Conservation (phyloP, 2,113 vertebrate genomes). For the Chinchilla lanigera region DNA sequence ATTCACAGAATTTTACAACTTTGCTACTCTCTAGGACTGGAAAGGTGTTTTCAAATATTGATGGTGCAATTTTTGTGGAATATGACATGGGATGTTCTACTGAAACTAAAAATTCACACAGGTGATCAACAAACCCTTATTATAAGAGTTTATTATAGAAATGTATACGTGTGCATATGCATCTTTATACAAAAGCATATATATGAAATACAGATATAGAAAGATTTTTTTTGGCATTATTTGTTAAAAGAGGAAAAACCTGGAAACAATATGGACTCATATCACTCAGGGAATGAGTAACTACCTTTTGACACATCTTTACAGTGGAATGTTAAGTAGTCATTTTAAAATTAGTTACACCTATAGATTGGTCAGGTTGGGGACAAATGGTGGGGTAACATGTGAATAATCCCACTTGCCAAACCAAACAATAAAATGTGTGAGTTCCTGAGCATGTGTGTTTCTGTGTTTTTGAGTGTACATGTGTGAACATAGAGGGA, state of each 20-base stretch:
- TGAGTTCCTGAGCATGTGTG: background rate
- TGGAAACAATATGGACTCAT: background rate
- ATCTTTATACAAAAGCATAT: background rate
- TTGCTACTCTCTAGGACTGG: background rate
- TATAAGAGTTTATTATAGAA: background rate
- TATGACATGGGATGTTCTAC: background rate
- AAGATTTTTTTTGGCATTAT: background rate
- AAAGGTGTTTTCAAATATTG: background rate
- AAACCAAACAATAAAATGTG: background rate
- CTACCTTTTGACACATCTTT: background rate
- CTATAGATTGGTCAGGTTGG: background rate
- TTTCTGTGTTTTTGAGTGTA: rapidly evolving
- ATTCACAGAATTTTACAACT: background rate
- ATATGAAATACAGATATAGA: background rate
- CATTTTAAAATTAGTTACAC: background rate
- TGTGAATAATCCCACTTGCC: background rate
- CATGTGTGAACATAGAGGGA: background rate
- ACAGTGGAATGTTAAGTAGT: background rate
- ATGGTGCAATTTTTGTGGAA: background rate
- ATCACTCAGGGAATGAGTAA: background rate
- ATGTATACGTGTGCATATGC: background rate
- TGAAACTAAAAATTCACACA: background rate
- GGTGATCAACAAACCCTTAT: background rate
- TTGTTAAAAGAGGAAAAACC: background rate
- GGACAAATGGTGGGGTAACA: background rate